Percentiles rank a stretch among this genome's conserved stretches.
Evolutionary conservation across 2,797 vertebrate genomes (phyloP).

Genomic region (Lithobates pipiens): DNA sequence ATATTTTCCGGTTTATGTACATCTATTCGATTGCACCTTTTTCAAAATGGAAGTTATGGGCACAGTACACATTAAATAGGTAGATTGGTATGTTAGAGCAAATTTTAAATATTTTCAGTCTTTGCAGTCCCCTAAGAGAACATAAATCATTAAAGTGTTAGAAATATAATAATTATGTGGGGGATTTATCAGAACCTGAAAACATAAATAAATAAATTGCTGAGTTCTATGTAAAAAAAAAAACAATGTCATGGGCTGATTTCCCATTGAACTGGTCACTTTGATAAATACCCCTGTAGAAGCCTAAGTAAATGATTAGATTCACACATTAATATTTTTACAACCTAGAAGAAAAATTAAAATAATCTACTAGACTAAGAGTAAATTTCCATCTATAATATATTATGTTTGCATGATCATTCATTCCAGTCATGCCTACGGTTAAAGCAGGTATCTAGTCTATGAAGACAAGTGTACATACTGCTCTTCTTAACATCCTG

Average conservation of each 20-base stretch:
- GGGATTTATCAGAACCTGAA: constrained; percentile 32
- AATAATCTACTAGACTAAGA: constrained; percentile 1
- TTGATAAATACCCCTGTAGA: constrained; percentile 43
- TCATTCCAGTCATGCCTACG: not conserved
- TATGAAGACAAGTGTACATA: constrained; percentile 77
- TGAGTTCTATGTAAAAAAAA: not conserved
- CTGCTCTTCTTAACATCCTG: constrained; percentile 79
- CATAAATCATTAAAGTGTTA: not conserved
- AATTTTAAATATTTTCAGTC: not conserved
- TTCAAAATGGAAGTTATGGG: not conserved
- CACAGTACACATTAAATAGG: not conserved
- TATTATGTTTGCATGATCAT: not conserved
- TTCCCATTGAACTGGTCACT: not conserved
- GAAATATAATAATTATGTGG: constrained; percentile 18
- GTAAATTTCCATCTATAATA: not conserved
- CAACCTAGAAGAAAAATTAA: not conserved
- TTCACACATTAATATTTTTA: not conserved
- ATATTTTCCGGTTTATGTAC: not conserved
- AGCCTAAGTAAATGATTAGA: not conserved
- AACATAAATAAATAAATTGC: not conserved
- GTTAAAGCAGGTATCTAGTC: constrained; percentile 67
- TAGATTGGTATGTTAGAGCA: not conserved
- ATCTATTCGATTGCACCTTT: not conserved
- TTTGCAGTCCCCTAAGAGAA: constrained; percentile 64
- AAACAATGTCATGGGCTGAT: not conserved